Evolutionary conservation across 2,113 vertebrate genomes (phyloP).

Genomic region (Progne subis): DNA sequence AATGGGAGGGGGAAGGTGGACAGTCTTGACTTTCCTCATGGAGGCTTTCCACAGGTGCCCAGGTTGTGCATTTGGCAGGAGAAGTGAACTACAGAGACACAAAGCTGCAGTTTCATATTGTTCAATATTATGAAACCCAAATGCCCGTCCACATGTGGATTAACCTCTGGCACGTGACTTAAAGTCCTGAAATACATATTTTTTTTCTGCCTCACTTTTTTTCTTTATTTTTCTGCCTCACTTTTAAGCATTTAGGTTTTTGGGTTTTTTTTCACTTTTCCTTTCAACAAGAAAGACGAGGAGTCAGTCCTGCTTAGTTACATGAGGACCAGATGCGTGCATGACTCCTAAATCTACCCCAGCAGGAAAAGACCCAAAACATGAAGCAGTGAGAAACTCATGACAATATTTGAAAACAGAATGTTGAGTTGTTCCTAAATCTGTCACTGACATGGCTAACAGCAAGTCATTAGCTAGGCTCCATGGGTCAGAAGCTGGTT

Average conservation of each 20-base stretch:
- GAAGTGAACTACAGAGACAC: neutral
- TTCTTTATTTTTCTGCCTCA: too few species aligned
- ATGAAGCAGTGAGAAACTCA: neutral
- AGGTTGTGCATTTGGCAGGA: neutral
- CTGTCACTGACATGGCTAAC: neutral
- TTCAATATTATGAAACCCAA: neutral
- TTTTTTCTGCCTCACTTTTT: neutral
- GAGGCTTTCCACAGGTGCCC: neutral
- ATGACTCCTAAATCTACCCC: neutral
- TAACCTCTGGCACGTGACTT: neutral
- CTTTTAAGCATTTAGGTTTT: neutral
- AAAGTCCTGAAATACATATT: neutral
- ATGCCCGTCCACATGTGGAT: neutral
- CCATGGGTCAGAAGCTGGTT: neutral
- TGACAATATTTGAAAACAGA: neutral
- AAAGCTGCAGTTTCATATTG: neutral
- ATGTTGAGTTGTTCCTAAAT: neutral
- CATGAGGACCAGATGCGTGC: neutral
- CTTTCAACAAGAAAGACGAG: neutral
- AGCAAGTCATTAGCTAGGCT: neutral
- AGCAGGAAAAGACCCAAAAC: neutral
- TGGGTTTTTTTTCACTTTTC: neutral
- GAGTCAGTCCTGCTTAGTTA: neutral
- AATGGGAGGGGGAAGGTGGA: neutral
- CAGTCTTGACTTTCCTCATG: neutral